Conservation (phyloP, 2,113 vertebrate genomes). For the Stigmatopora nigra region DNA sequence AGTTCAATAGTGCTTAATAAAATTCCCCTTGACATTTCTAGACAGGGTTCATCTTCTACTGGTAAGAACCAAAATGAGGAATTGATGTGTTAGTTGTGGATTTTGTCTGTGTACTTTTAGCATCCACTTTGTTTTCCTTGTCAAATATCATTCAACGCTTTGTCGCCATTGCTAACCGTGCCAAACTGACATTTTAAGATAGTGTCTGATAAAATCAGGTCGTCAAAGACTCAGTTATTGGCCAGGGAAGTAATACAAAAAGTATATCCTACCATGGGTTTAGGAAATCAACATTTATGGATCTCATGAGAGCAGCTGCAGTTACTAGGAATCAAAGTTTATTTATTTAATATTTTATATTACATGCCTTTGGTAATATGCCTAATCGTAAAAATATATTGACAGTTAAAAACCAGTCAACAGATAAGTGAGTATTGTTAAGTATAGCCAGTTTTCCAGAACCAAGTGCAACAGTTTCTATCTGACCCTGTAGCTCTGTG, state of each 20-base stretch:
- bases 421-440: not conserved
- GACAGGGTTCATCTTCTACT: conserved; percentile 16
- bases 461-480: conserved; percentile 37
- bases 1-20: not conserved
- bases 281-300: not conserved
- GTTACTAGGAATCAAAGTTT: not conserved
- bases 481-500: conserved; percentile 54
- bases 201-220: not conserved
- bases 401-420: not conserved
- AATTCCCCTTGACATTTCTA: conserved; percentile 15
- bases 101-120: conserved; percentile 11
- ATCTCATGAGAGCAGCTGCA: not conserved
- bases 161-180: not conserved
- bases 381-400: not conserved
- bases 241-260: not conserved
- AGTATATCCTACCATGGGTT: not conserved
- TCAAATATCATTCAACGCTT: conserved; percentile 10
- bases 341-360: not conserved
- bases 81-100: conserved; percentile 17
- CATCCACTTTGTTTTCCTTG: conserved; percentile 28
- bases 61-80: conserved; percentile 26
- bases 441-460: conserved; percentile 10
- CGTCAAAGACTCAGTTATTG: not conserved
- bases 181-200: not conserved
- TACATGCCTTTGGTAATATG: not conserved